Percentiles rank a stretch among this genome's conserved stretches.
These are phyloP conservation scores for Takifugu flavidus DNA, from an alignment of 2,113 vertebrate species.

Conservation along the genomic window DNA sequence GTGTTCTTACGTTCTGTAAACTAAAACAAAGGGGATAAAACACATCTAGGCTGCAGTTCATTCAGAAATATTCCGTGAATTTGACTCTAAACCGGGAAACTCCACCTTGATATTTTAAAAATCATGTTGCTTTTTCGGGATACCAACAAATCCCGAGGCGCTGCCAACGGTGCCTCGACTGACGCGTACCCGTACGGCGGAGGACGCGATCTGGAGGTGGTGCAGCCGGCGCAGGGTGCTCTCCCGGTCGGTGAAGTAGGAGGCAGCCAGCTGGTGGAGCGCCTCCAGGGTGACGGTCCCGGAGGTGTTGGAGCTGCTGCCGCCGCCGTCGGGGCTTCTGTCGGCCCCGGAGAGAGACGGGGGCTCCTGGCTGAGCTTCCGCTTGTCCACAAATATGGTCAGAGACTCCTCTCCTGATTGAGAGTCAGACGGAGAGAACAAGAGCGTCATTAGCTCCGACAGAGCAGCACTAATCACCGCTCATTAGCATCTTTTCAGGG, in stretches of 20 bases:
- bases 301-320: constrained; percentile 54
- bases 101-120: neutral
- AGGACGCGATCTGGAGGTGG: constrained; percentile 80
- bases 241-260: constrained; percentile 82
- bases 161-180: neutral
- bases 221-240: constrained; percentile 77
- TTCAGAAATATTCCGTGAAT: too few relatives aligned
- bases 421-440: constrained; percentile 42
- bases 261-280: constrained; percentile 80
- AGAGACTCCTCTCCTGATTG: constrained; percentile 79
- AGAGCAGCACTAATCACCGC: constrained; percentile 62
- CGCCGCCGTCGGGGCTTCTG: constrained; percentile 9
- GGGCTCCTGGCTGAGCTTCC: constrained; percentile 72
- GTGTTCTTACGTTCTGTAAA: too few relatives aligned
- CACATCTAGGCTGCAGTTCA: too few relatives aligned
- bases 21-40: too few relatives aligned
- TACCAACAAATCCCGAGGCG: constrained; percentile 5
- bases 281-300: constrained; percentile 72
- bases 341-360: constrained; percentile 34
- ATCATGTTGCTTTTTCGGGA: neutral
- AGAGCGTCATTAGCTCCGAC: constrained; percentile 57
- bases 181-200: constrained; percentile 75
- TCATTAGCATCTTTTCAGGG: constrained; percentile 58
- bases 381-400: constrained; percentile 82
- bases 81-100: neutral